Percentiles rank a stretch among this genome's conserved stretches.
Conservation (phyloP, 2,888 invertebrate species). For the Ophion slaviceki region DNA sequence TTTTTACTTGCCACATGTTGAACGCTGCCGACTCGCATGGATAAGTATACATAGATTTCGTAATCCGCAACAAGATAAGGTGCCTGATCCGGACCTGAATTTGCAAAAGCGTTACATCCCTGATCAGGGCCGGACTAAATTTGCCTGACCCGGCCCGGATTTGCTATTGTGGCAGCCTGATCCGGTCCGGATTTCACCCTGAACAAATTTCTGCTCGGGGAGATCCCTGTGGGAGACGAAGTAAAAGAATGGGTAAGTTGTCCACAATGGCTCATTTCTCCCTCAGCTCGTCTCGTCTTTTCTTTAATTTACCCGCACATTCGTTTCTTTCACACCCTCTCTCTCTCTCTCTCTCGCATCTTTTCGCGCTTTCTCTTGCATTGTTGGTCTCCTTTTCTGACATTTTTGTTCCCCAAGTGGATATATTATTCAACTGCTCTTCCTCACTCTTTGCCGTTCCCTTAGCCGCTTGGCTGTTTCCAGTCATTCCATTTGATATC, state of each 20-base stretch:
- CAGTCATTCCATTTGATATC: conserved; percentile 54
- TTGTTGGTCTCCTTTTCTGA: conserved; percentile 34
- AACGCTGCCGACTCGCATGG: no score
- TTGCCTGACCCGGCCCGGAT: no score
- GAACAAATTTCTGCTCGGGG: no score
- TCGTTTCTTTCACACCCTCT: conserved; percentile 13
- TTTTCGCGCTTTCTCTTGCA: conserved; percentile 22
- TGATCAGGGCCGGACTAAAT: no score
- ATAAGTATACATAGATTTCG: no score
- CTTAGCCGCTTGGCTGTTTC: conserved; percentile 49
- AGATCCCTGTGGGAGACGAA: not conserved
- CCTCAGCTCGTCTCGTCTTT: conserved; percentile 4
- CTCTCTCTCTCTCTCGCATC: not conserved
- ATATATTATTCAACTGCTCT: conserved; percentile 68
- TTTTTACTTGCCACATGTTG: no score
- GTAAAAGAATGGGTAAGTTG: not conserved
- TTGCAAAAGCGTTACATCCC: no score
- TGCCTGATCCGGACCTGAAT: no score
- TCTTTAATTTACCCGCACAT: not conserved
- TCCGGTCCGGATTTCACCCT: no score
- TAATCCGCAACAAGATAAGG: no score
- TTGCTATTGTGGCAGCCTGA: no score
- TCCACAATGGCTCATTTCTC: conserved; percentile 23
- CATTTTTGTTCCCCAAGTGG: conserved; percentile 48
- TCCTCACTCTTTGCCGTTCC: conserved; percentile 31